These are phyloP conservation scores for Entomobrya multifasciata DNA, from an alignment of 2,888 invertebrate genomes.

Conservation along the genomic window DNA sequence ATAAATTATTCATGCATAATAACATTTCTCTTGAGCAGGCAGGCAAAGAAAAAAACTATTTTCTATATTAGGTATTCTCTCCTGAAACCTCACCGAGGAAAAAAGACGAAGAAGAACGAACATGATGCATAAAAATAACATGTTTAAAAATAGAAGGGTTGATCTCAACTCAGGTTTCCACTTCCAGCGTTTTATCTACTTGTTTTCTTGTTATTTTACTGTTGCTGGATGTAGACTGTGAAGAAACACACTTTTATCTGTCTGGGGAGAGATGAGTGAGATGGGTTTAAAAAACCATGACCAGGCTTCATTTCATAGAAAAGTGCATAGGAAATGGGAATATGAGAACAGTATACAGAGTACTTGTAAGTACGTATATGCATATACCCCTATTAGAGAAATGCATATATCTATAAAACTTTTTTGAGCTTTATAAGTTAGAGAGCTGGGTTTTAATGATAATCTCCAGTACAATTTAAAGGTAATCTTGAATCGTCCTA, in stretches of 20 bases:
- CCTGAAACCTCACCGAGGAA: background rate
- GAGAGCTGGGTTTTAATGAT: slow-evolving; percentile 42
- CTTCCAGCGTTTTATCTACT: background rate
- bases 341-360: slow-evolving; percentile 1
- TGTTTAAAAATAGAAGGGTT: slow-evolving; percentile 62
- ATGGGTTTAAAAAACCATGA: slow-evolving; percentile 55
- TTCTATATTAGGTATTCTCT: background rate
- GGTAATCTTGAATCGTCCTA: slow-evolving; percentile 43
- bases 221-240: background rate
- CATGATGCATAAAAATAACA: slow-evolving; percentile 18
- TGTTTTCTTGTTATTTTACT: slow-evolving; percentile 32
- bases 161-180: background rate
- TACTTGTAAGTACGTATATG: no score
- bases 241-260: background rate
- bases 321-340: slow-evolving; percentile 15
- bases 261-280: slow-evolving; percentile 37
- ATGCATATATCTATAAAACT: no score
- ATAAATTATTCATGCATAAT: slow-evolving; percentile 70
- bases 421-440: background rate
- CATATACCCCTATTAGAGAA: no score
- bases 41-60: background rate
- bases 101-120: slow-evolving; percentile 6
- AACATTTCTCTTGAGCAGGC: slow-evolving; percentile 38
- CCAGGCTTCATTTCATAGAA: slow-evolving; percentile 43
- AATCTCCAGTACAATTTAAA: slow-evolving; percentile 51